Evolutionary conservation across 2,797 vertebrate genomes (phyloP), one percentile per base, ranked within the genome.

Genomic region (Harpagifer antarcticus): DNA sequence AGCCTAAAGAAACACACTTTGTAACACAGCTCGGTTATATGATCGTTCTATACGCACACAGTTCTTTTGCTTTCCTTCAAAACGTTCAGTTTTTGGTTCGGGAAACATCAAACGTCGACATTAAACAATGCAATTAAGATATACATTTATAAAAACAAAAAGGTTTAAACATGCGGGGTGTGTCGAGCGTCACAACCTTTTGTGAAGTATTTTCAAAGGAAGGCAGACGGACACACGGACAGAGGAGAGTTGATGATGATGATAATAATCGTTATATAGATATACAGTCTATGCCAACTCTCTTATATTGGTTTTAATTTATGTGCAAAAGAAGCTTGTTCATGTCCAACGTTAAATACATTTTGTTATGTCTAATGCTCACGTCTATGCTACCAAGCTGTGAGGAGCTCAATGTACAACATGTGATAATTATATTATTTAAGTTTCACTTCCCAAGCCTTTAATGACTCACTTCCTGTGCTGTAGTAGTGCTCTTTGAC

Each of bases 321-420:
- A 85, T 93, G 91, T 93, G 92, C 92, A 93, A 93, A 92, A 91
- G 83, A 91, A 92, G 90, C 90, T 88, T 74, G 56, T 89, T 88
- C 68, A 62, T 88, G 79, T 85, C 75, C 50, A 68, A 91, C 90
- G 57, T 83, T 86, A 83, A 81, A 88, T 80, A 85, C 43, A 49
- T 65, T 68, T 76, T 50, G 50, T 63, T 56, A 47, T 14, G 69
- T 81, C 74, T 83, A 77, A 70, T 72, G 80, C 63, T 85, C 56
- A 31, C 65, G 57, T 81, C 68, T 81, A 73, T 43, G 67, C 79
- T 27, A 27, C 27, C 27, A 27, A 27, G 27, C 3, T 27, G 23
- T 27, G 23, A 27, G 23, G 23, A 27, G 23, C 68, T 64, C 54
- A 7, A 17, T 15, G 10, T 15, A 53, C 31, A 47, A 31, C 54